Conservation (phyloP, 92 coral and sea anemone species). For the Paramuricea clavata region DNA sequence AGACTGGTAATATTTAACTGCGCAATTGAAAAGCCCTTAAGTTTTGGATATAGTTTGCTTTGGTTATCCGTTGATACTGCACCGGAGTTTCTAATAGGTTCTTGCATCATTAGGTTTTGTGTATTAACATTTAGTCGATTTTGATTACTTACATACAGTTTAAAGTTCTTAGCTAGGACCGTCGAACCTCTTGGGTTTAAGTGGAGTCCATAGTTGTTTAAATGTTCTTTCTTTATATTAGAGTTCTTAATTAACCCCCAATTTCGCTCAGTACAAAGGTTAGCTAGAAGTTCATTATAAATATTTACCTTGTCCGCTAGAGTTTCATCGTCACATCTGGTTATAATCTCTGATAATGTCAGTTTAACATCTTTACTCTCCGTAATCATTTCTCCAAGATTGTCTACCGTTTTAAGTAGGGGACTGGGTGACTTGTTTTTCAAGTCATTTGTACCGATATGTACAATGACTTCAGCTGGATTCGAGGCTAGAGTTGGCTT, state of each 20-base stretch:
- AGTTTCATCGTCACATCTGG: slow-evolving; percentile 11
- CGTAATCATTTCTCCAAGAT: slow-evolving; percentile 15
- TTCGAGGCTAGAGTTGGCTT: too few species aligned
- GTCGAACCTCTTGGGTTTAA: too few species aligned
- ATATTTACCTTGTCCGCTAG: slow-evolving; percentile 23
- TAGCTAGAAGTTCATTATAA: slow-evolving; percentile 18
- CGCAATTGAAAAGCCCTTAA: not conserved
- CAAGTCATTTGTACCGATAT: slow-evolving; percentile 13
- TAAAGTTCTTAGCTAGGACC: too few species aligned
- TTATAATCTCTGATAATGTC: slow-evolving; percentile 26
- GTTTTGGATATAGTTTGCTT: too few species aligned
- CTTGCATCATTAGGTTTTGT: too few species aligned
- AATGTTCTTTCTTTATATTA: slow-evolving; percentile 9
- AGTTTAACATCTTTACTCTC: not conserved
- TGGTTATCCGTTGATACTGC: too few species aligned
- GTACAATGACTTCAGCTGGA: too few species aligned
- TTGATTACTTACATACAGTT: too few species aligned
- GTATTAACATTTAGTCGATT: not conserved
- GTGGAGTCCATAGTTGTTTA: slow-evolving; percentile 24
- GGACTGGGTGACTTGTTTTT: slow-evolving; percentile 17
- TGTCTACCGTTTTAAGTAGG: slow-evolving; percentile 5
- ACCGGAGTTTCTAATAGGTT: not conserved
- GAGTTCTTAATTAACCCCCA: slow-evolving; percentile 11
- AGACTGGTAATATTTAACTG: not conserved
- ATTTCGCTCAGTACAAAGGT: too few species aligned